Conservation (phyloP, 2,888 invertebrate species). For the Sesia apiformis region DNA sequence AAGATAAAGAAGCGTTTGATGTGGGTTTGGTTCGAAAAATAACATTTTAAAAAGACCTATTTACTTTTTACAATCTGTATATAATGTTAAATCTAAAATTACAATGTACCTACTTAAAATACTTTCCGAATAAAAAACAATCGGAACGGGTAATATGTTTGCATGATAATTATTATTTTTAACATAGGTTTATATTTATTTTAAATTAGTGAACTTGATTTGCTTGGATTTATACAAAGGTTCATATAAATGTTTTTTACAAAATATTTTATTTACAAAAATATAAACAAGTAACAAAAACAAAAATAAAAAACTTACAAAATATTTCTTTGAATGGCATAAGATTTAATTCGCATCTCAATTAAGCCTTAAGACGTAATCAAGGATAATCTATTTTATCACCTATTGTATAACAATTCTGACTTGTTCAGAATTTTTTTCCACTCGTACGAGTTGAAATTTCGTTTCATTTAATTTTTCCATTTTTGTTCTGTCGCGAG, state of each 20-base stretch:
- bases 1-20: not conserved
- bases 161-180: no score
- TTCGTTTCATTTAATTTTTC: no score
- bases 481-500: no score
- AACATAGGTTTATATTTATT: no score
- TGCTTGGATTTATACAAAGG: not conserved
- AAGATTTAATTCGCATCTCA: not conserved
- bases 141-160: not conserved
- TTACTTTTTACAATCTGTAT: no score
- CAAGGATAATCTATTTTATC: not conserved
- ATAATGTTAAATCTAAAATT: no score
- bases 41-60: no score
- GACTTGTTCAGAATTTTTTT: no score
- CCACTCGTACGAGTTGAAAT: no score
- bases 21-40: no score
- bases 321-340: conserved; percentile 7
- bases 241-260: not conserved
- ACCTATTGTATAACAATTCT: not conserved
- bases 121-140: not conserved
- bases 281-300: conserved; percentile 36
- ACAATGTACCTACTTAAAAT: not conserved
- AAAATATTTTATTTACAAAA: conserved; percentile 30
- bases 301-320: conserved; percentile 1
- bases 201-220: no score
- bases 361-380: not conserved